Conservation (phyloP, 2,113 vertebrate genomes). For the Kryptolebias marmoratus region DNA sequence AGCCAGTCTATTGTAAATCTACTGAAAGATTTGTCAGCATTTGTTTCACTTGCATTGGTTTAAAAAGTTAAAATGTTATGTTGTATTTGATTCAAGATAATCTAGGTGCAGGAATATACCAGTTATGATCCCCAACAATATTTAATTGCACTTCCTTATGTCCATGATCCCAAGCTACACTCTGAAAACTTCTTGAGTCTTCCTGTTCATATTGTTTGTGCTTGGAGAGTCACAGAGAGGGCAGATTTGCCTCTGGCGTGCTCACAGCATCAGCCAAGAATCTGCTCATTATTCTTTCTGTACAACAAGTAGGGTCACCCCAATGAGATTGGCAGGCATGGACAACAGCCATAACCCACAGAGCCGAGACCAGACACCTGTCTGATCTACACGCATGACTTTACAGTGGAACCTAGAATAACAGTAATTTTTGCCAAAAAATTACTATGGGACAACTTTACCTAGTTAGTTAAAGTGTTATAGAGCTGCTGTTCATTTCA, state of each 20-base stretch:
- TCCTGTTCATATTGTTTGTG: conserved; percentile 41
- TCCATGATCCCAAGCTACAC: conserved; percentile 23
- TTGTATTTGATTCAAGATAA: neutral
- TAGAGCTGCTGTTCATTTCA: conserved; percentile 5
- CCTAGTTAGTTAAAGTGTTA: conserved; percentile 1
- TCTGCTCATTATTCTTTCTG: conserved; percentile 71
- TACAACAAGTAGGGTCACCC: conserved; percentile 42
- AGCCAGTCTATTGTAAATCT: too few relatives aligned
- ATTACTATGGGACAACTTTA: neutral
- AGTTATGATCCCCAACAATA: conserved; percentile 18
- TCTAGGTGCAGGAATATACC: neutral
- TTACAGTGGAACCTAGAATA: conserved; percentile 29
- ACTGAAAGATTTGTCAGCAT: too few relatives aligned
- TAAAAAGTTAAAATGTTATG: neutral
- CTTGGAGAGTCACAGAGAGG: conserved; percentile 52
- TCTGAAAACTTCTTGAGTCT: conserved; percentile 45
- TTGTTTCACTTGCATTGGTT: neutral
- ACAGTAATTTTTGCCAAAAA: conserved; percentile 24
- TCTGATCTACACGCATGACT: conserved; percentile 47
- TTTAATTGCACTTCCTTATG: conserved; percentile 48
- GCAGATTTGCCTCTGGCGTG: conserved; percentile 68
- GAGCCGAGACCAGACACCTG: conserved; percentile 24
- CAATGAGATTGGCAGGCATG: conserved; percentile 41
- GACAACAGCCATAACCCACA: conserved; percentile 44
- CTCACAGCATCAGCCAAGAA: conserved; percentile 61